Percentiles rank a stretch among this genome's conserved stretches.
Conservation (phyloP, 2,113 vertebrate genomes). For the Oreocharis arfaki region DNA sequence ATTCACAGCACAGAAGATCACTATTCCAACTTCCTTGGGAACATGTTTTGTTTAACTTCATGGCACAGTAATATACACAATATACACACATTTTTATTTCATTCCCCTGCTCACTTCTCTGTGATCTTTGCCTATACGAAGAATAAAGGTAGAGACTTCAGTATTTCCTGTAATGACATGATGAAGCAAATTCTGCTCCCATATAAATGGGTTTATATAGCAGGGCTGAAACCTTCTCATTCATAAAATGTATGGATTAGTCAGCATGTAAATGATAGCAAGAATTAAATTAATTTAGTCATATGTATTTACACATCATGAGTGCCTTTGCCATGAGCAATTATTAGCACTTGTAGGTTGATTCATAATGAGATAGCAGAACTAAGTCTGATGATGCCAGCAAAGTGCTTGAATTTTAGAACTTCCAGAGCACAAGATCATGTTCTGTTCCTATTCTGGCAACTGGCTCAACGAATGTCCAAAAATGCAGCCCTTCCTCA, state of each 20-base stretch:
- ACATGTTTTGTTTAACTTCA: not conserved
- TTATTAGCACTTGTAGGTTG: not conserved
- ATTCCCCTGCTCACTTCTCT: not conserved
- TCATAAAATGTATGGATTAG: not conserved
- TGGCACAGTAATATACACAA: not conserved
- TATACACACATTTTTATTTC: not conserved
- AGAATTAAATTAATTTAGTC: not conserved
- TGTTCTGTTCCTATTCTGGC: not conserved
- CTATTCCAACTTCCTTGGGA: not conserved
- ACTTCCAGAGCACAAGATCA: not conserved
- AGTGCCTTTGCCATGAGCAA: not conserved
- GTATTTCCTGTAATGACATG: not conserved
- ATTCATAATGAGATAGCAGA: not conserved
- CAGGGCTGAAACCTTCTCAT: not conserved
- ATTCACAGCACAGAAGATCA: not conserved
- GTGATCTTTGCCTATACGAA: not conserved
- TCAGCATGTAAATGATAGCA: not conserved
- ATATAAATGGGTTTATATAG: not conserved
- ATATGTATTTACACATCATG: not conserved
- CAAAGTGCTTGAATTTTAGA: not conserved
- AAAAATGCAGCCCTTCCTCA: not conserved
- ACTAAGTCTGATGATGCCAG: not conserved
- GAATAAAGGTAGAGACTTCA: not conserved
- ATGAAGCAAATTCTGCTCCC: not conserved
- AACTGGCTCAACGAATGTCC: not conserved